Percentiles rank a stretch among this genome's conserved stretches.
Conservation (phyloP, 2,888 invertebrate species). For the Rotaria magnacalcarata region DNA sequence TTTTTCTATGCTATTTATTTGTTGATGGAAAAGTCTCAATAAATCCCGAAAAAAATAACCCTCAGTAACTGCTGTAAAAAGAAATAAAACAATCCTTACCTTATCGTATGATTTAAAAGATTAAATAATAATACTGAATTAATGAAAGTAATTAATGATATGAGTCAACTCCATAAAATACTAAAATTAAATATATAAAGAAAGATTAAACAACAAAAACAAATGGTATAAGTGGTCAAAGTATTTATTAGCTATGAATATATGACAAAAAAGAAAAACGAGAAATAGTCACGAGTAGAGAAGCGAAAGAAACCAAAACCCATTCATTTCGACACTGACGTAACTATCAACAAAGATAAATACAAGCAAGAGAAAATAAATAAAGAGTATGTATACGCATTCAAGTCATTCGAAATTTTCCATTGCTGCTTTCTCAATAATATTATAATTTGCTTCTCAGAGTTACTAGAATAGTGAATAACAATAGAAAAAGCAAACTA, state of each 20-base stretch:
- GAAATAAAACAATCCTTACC: background rate
- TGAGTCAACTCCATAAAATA: background rate
- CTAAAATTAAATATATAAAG: background rate
- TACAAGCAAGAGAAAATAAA: background rate
- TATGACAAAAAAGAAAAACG: no score
- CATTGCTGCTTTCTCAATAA: background rate
- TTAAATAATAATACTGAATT: background rate
- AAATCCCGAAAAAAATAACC: no score
- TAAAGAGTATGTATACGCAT: background rate
- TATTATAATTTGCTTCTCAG: no score
- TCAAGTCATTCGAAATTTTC: background rate
- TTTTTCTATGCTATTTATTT: no score
- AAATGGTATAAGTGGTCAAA: background rate
- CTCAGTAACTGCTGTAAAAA: no score
- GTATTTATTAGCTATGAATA: background rate
- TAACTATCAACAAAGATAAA: background rate
- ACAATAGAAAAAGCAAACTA: background rate
- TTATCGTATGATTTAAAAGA: background rate
- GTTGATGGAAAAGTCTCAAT: no score
- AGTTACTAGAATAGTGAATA: background rate
- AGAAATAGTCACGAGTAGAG: no score
- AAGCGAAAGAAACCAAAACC: background rate
- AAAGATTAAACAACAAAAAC: background rate
- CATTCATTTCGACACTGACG: background rate
- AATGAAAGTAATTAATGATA: background rate